phyloP scores from a whole-genome alignment of 2,797 vertebrate genomes.

The Diglossa cyanea region DNA sequence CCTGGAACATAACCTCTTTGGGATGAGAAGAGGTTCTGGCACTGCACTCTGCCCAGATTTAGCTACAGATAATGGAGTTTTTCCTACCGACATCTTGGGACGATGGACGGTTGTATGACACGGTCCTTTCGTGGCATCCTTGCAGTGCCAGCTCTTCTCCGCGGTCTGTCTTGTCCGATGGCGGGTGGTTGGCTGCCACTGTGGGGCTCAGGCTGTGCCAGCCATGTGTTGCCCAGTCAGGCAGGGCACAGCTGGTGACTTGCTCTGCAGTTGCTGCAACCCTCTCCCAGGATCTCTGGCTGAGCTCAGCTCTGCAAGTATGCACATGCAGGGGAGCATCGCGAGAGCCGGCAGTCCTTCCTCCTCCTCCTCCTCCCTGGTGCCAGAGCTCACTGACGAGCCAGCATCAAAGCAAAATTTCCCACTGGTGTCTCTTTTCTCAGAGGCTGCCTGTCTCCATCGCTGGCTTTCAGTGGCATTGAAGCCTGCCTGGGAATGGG shows the following conservation, averaged over 20 bases:
- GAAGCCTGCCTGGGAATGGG: slow-evolving; percentile 48
- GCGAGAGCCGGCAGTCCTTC: background rate
- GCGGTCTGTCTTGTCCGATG: accelerated
- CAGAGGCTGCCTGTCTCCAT: background rate
- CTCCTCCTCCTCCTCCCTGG: slow-evolving; percentile 14
- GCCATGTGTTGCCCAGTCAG: background rate
- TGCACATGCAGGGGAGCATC: background rate
- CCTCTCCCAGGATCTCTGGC: background rate
- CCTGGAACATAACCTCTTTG: background rate
- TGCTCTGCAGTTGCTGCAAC: background rate
- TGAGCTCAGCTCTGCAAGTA: background rate
- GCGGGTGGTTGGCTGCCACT: accelerated
- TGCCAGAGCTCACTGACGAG: background rate
- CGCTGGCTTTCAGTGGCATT: background rate
- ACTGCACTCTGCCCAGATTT: background rate
- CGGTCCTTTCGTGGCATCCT: background rate
- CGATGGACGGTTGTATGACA: accelerated
- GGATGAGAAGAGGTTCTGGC: background rate
- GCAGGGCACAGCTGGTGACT: background rate
- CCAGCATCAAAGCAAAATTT: slow-evolving; percentile 29
- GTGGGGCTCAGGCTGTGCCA: background rate
- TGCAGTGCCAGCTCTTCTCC: background rate
- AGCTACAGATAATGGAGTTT: background rate
- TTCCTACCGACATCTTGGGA: background rate
- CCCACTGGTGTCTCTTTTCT: slow-evolving; percentile 1